These are phyloP conservation scores for Tetragnatha montana DNA, from an alignment of 2,888 invertebrate species.

Conservation along the genomic window DNA sequence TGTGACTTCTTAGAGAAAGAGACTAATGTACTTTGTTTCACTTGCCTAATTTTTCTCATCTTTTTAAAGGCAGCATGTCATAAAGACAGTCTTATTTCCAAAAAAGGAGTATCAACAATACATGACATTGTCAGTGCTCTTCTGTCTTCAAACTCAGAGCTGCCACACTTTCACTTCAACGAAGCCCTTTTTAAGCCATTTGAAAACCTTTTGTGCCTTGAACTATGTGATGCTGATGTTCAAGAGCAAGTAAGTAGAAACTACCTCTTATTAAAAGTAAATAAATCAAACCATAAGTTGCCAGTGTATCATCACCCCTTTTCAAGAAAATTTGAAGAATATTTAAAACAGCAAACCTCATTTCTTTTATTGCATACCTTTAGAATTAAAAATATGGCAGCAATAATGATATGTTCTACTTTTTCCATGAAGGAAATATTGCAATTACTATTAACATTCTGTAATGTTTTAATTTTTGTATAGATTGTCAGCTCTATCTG, in stretches of 20 bases:
- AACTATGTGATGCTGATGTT: slow-evolving; percentile 93
- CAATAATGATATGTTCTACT: too few species aligned
- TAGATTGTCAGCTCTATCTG: slow-evolving; percentile 95
- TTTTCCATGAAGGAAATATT: too few species aligned
- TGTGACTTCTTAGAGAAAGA: too few species aligned
- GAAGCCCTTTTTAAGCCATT: slow-evolving; percentile 96
- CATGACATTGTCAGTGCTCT: slow-evolving; percentile 93
- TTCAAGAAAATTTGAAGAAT: too few species aligned
- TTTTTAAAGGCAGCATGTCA: slow-evolving; percentile 88
- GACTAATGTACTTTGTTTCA: too few species aligned
- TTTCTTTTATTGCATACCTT: too few species aligned
- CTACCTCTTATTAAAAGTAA: neutral
- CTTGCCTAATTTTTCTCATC: slow-evolving; percentile 18
- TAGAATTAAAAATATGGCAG: too few species aligned
- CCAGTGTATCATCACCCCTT: too few species aligned
- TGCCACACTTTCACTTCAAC: slow-evolving; percentile 96
- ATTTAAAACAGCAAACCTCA: too few species aligned
- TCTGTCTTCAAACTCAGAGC: slow-evolving; percentile 89
- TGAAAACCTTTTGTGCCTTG: slow-evolving; percentile 93
- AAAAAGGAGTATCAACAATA: slow-evolving; percentile 90
- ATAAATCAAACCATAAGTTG: too few species aligned
- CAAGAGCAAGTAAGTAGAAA: slow-evolving; percentile 82
- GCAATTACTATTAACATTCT: too few species aligned
- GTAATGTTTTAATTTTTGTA: neutral
- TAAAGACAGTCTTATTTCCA: slow-evolving; percentile 90